Percentiles rank a stretch among this genome's conserved stretches.
Conservation (phyloP, 2,113 vertebrate genomes). For the Ictidomys tridecemlineatus region DNA sequence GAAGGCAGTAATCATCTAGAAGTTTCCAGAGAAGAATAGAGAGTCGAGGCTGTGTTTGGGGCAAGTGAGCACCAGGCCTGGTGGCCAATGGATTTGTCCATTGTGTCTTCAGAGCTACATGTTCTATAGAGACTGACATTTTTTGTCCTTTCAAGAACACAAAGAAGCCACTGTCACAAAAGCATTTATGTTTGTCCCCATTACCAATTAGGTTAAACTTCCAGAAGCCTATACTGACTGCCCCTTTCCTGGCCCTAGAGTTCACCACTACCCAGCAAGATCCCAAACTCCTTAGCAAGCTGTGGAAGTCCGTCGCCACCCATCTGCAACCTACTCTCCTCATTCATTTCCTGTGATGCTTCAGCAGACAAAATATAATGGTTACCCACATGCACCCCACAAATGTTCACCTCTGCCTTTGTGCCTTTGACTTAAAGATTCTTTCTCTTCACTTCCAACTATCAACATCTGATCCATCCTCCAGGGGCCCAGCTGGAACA, state of each 20-base stretch:
- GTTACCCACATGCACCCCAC: no score
- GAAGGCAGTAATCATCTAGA: not conserved
- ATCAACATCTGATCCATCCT: not conserved
- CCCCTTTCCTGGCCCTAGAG: not conserved
- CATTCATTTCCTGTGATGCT: not conserved
- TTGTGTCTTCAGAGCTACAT: fast-evolving
- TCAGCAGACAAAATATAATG: not conserved
- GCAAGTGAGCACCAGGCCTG: not conserved
- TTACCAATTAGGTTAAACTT: not conserved
- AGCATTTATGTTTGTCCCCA: not conserved
- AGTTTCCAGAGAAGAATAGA: not conserved
- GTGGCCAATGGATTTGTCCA: not conserved
- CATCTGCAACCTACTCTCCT: not conserved
- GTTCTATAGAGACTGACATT: not conserved
- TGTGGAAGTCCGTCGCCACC: not conserved
- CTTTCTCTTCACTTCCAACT: not conserved
- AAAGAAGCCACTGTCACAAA: not conserved
- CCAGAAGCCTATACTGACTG: not conserved
- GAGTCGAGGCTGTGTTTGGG: not conserved
- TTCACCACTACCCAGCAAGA: not conserved
- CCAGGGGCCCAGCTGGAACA: no score
- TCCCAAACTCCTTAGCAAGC: not conserved
- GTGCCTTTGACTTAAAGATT: not conserved
- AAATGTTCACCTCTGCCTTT: not conserved
- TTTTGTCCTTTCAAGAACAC: no score